These are phyloP conservation scores for Mya arenaria DNA, from an alignment of 1,140 invertebrate genomes.

Conservation along the genomic window DNA sequence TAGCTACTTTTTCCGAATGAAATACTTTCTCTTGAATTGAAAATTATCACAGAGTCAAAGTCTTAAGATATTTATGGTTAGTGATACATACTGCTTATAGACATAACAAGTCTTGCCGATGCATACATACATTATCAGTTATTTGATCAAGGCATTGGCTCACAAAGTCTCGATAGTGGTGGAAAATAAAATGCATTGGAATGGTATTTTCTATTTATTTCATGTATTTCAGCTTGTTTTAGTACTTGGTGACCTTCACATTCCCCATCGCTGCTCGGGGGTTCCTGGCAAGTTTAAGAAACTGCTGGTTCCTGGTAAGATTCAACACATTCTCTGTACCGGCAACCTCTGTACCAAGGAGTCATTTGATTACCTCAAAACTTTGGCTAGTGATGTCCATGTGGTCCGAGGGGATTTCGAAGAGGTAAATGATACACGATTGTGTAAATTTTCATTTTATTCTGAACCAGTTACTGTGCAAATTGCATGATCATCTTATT, in stretches of 20 bases:
- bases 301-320: conserved; percentile 96
- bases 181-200: conserved; percentile 85
- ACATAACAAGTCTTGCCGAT: no score
- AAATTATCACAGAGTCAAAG: no score
- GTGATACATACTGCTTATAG: no score
- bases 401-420: conserved; percentile 99
- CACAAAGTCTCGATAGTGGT: conserved; percentile 98
- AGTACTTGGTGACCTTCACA: conserved; percentile 98
- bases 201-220: conserved; percentile 42
- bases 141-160: conserved; percentile 99
- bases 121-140: no score
- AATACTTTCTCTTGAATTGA: no score
- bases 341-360: conserved; percentile 98
- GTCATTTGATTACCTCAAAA: conserved; percentile 99
- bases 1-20: conserved; percentile 98
- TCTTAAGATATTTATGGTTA: no score
- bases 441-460: no score
- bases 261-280: conserved; percentile 96
- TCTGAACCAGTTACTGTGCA: no score
- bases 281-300: conserved; percentile 99
- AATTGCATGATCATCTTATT: no score
- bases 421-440: conserved; percentile 93
- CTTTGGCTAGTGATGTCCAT: conserved; percentile 98
- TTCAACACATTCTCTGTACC: conserved; percentile 98
- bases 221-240: conserved; percentile 90